phyloP scores from a whole-genome alignment of 2,888 invertebrate genomes.

The Lochmaea crataegi region DNA sequence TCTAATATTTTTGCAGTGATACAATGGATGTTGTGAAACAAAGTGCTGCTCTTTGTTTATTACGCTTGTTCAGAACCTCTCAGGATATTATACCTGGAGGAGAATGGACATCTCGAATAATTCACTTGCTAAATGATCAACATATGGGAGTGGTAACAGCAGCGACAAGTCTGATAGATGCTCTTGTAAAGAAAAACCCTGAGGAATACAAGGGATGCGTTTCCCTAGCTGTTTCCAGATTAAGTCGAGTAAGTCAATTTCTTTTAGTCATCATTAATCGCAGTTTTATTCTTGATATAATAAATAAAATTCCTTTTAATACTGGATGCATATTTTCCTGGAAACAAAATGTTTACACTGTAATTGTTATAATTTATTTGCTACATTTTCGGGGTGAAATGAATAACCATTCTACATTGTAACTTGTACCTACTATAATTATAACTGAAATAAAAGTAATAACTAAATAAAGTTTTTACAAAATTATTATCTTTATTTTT shows the following conservation, averaged over 20 bases:
- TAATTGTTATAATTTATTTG: not conserved
- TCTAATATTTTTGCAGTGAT: conserved; percentile 72
- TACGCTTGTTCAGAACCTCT: conserved; percentile 92
- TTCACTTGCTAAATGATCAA: conserved; percentile 98
- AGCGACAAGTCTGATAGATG: conserved; percentile 97
- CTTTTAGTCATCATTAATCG: too few species aligned
- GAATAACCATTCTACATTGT: too few species aligned
- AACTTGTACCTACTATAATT: too few species aligned
- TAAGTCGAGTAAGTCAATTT: conserved; percentile 79
- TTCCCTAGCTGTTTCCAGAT: conserved; percentile 94
- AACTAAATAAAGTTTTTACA: too few species aligned
- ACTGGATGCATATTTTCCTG: too few species aligned
- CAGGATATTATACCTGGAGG: conserved; percentile 97
- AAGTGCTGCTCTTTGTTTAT: conserved; percentile 96
- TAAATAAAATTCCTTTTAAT: too few species aligned
- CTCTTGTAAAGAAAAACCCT: conserved; percentile 97
- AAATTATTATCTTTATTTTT: too few species aligned
- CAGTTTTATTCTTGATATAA: too few species aligned
- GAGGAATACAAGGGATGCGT: conserved; percentile 99
- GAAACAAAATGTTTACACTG: too few species aligned
- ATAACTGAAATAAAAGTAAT: too few species aligned
- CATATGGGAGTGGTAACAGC: conserved; percentile 99
- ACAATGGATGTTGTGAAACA: conserved; percentile 99
- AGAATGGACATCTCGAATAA: conserved; percentile 99
- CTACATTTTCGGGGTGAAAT: too few species aligned